phyloP scores from a whole-genome alignment of 2,797 vertebrate species.

The Sebastes minor region DNA sequence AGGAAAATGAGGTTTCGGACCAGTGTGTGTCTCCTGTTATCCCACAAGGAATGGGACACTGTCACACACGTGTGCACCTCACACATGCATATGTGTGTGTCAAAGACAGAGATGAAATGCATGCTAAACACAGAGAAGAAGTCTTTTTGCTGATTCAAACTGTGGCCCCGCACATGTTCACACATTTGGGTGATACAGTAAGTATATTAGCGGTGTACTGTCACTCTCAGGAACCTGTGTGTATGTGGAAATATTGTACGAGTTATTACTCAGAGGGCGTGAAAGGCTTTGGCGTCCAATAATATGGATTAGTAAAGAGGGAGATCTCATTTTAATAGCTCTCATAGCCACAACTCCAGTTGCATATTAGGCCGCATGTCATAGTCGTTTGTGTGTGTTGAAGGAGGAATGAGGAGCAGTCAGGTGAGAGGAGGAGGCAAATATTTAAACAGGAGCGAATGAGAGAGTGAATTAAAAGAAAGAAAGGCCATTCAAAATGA shows the following conservation, averaged over 20 bases:
- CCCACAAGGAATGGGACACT: slow-evolving; percentile 39
- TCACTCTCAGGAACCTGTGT: slow-evolving; percentile 39
- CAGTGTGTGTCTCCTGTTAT: slow-evolving; percentile 53
- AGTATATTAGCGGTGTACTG: background rate
- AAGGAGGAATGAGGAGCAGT: background rate
- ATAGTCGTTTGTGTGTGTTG: slow-evolving; percentile 5
- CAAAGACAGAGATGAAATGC: slow-evolving; percentile 20
- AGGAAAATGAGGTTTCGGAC: slow-evolving; percentile 74
- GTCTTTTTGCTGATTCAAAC: slow-evolving; percentile 37
- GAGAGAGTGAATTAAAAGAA: slow-evolving; percentile 72
- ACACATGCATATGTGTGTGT: slow-evolving; percentile 19
- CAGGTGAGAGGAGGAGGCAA: slow-evolving; percentile 68
- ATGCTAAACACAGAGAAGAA: background rate
- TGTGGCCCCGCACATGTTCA: background rate
- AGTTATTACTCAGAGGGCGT: slow-evolving; percentile 56
- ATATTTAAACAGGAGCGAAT: slow-evolving; percentile 69
- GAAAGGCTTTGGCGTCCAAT: slow-evolving; percentile 58
- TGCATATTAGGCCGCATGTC: slow-evolving; percentile 65
- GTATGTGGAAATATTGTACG: slow-evolving; percentile 54
- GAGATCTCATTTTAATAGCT: slow-evolving; percentile 74
- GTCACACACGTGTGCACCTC: background rate
- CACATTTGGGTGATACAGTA: background rate
- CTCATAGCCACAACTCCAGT: slow-evolving; percentile 66
- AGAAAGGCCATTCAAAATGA: slow-evolving; percentile 74
- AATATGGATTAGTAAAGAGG: slow-evolving; percentile 68